phyloP scores from a whole-genome alignment of 2,113 vertebrate species.

The Peromyscus californicus region DNA sequence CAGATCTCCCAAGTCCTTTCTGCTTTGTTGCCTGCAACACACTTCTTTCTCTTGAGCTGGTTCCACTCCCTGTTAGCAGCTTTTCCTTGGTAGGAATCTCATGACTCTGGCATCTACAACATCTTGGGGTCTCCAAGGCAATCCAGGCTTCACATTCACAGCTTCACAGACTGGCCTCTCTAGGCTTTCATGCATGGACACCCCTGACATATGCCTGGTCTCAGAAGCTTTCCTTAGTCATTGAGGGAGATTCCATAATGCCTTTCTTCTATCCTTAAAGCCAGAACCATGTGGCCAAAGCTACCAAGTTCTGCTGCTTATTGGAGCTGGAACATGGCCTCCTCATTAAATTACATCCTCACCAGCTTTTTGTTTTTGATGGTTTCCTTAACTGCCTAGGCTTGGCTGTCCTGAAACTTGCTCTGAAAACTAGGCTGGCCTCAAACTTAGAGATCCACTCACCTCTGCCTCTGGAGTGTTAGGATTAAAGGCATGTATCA shows the following conservation, averaged over 20 bases:
- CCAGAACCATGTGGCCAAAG: background rate
- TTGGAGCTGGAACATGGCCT: background rate
- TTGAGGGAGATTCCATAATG: background rate
- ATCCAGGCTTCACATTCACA: background rate
- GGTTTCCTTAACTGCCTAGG: background rate
- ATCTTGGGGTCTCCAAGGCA: background rate
- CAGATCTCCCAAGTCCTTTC: background rate
- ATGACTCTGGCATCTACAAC: background rate
- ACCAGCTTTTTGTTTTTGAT: background rate
- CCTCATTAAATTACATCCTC: background rate
- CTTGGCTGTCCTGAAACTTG: background rate
- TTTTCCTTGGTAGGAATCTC: background rate
- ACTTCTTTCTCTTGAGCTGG: background rate
- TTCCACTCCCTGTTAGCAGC: background rate
- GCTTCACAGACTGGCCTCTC: background rate
- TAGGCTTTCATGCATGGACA: background rate
- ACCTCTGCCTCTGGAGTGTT: background rate
- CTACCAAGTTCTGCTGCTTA: background rate
- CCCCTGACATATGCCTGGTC: background rate
- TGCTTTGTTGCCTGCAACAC: background rate
- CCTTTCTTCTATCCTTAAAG: background rate
- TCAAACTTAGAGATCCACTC: background rate
- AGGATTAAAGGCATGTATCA: background rate
- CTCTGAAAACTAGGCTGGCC: background rate
- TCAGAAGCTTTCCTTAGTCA: background rate